Evolutionary conservation across 2,797 vertebrate species (phyloP), one percentile per base, ranked within the genome.

Genomic region (Ciconia nigra): DNA sequence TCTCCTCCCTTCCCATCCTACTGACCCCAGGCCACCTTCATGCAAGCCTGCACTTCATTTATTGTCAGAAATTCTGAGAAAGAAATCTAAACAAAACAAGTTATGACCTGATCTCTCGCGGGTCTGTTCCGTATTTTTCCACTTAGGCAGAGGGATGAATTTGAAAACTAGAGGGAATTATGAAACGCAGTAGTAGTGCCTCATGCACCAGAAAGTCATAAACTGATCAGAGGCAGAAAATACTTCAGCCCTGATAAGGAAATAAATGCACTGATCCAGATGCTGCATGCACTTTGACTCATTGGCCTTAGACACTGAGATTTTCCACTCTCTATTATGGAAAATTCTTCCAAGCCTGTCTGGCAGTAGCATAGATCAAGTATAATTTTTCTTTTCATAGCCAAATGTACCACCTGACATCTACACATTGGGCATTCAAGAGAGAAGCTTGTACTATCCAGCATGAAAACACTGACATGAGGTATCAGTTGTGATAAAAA

Each of bases 11-110:
- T 37, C 41, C 90, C 95, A 90, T 92, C 91, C 91, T 94, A 87
- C 90, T 93, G 91, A 97, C 90, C 94, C 88, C 74, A 77, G 37
- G 55, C 90, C 90, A 95, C 94, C 91, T 97, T 96, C 96, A 96
- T 52, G 83, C 94, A 96, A 92, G 86, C 71, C 61, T 96, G 91
- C 88, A 87, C 90, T 93, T 91, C 90, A 90, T 96, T 97, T 89
- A 55, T 94, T 85, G 90, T 89, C 88, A 95, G 93, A 94, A 93
- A 92, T 82, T 54, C 83, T 73, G 86, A 89, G 80, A 91, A 92
- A 85, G 62, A 89, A 96, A 83, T 87, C 37, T 77, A 52, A 94
- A 51, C 63, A 95, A 92, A 95, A 57, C 94, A 93, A 92, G 67
- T 90, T 77, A 70, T 67, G 41, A 73, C 52, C 91, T 73, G 70